phyloP scores from a whole-genome alignment of 2,888 invertebrate species.

The Melanchra persicariae region DNA sequence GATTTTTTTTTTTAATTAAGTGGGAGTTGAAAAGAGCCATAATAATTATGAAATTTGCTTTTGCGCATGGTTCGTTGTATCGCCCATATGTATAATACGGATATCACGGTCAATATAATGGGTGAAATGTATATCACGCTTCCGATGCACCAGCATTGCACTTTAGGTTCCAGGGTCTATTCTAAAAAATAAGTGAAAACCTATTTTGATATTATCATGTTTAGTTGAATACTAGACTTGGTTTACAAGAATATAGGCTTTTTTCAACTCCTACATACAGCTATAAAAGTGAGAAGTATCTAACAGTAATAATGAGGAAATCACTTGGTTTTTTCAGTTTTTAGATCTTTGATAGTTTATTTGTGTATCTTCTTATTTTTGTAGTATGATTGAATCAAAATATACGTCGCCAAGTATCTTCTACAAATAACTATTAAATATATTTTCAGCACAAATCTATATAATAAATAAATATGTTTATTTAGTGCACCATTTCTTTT shows the following conservation, averaged over 20 bases:
- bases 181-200: not conserved
- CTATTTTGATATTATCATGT: not conserved
- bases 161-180: not conserved
- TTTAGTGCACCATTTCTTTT: constrained; percentile 90
- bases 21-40: constrained; percentile 58
- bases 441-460: constrained; percentile 68
- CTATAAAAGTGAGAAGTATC: constrained; percentile 55
- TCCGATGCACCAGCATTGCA: constrained; percentile 12
- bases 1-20: not conserved
- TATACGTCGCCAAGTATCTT: constrained; percentile 7
- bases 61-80: constrained; percentile 24
- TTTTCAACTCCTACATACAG: constrained; percentile 50
- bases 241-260: constrained; percentile 11
- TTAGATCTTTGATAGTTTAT: not conserved
- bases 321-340: not conserved
- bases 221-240: not conserved
- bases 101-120: not conserved
- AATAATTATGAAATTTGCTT: constrained; percentile 7
- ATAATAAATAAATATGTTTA: constrained; percentile 80
- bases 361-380: constrained; percentile 50
- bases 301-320: not conserved
- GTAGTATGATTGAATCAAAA: constrained; percentile 10
- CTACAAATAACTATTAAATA: constrained; percentile 27
- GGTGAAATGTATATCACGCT: constrained; percentile 38
- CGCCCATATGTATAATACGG: constrained; percentile 16